phyloP scores from a whole-genome alignment of 2,797 vertebrate species.

The Poeciliopsis gracilis region DNA sequence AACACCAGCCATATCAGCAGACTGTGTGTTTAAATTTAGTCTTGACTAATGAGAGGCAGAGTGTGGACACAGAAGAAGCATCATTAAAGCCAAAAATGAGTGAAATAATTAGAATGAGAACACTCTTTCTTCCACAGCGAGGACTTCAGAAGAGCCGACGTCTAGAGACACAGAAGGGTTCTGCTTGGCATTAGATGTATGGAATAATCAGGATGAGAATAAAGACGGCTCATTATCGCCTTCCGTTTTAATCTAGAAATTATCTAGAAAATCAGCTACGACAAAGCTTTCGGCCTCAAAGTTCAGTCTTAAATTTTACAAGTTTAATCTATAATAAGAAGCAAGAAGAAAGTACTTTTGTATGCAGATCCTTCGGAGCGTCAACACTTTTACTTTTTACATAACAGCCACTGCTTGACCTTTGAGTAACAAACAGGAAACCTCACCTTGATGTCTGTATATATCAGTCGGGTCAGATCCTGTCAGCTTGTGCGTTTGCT shows the following conservation, averaged over 20 bases:
- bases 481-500: conserved; percentile 22
- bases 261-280: not conserved
- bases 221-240: not conserved
- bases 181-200: conserved; percentile 6
- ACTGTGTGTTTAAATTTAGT: conserved; percentile 65
- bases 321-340: not conserved
- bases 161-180: conserved; percentile 19
- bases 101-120: conserved; percentile 58
- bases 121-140: conserved; percentile 24
- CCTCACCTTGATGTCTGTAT: conserved; percentile 57
- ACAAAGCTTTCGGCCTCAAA: not conserved
- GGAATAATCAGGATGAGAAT: conserved; percentile 19
- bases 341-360: not conserved
- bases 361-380: not conserved
- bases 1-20: conserved; percentile 7
- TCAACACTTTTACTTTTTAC: conserved; percentile 10
- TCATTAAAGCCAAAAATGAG: conserved; percentile 54
- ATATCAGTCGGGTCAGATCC: conserved; percentile 34
- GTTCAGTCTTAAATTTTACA: not conserved
- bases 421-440: conserved; percentile 15
- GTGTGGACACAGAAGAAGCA: conserved; percentile 41
- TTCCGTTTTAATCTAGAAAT: not conserved
- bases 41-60: conserved; percentile 58
- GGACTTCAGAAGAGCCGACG: conserved; percentile 32
- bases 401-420: not conserved